phyloP scores from a whole-genome alignment of 1,140 invertebrate species.

The Macrostomum lignano region DNA sequence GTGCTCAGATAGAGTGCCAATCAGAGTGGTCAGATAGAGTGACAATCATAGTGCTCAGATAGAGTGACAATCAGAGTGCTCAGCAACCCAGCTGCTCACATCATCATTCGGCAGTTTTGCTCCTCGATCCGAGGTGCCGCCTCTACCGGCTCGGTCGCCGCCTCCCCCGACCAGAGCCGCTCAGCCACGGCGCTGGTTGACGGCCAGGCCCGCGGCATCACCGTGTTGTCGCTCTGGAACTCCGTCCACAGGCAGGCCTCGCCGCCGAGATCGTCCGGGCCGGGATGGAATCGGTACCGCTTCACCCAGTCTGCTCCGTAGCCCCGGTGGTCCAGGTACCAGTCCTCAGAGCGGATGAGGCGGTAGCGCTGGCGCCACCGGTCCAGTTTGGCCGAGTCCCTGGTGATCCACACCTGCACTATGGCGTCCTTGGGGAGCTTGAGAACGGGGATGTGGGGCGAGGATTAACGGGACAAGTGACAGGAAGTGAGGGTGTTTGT shows the following conservation, averaged over 20 bases:
- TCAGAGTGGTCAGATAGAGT: too few relatives aligned
- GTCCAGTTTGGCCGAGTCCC: conserved; percentile 16
- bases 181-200: too few relatives aligned
- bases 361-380: conserved; percentile 14
- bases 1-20: too few relatives aligned
- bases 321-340: conserved; percentile 20
- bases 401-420: conserved; percentile 20
- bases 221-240: conserved; percentile 6
- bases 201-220: conserved; percentile 1
- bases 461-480: too few relatives aligned
- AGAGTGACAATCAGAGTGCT: too few relatives aligned
- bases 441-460: not conserved
- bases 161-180: too few relatives aligned
- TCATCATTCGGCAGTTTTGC: too few relatives aligned
- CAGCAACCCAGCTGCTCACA: too few relatives aligned
- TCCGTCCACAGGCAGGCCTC: conserved; percentile 22
- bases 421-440: not conserved
- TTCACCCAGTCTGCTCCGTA: conserved; percentile 22
- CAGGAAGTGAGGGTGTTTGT: too few relatives aligned
- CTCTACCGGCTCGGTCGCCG: too few relatives aligned
- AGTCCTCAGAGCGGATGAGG: conserved; percentile 18
- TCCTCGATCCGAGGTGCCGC: too few relatives aligned
- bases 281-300: not conserved
- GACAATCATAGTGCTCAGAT: too few relatives aligned
- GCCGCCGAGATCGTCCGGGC: conserved; percentile 12